Evolutionary conservation across 2,888 invertebrate species (phyloP).

Genomic region (Acleris literana): DNA sequence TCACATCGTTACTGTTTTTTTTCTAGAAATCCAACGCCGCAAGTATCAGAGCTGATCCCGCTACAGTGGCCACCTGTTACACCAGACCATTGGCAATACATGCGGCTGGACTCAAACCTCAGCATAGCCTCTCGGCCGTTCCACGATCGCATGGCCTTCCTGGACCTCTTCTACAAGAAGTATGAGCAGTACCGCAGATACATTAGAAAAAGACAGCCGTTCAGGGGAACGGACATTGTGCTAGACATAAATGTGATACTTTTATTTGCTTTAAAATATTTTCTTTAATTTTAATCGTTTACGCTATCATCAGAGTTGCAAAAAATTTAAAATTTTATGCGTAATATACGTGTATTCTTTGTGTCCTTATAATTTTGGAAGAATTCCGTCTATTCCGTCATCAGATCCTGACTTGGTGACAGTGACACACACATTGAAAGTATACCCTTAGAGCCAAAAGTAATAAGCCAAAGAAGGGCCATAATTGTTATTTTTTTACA

Average conservation of each 20-base stretch:
- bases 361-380: too few relatives aligned
- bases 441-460: too few relatives aligned
- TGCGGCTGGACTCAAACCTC: constrained; percentile 35
- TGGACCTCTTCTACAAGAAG: constrained; percentile 38
- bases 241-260: neutral
- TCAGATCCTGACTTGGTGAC: too few relatives aligned
- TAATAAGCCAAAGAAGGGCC: too few relatives aligned
- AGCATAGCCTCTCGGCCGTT: constrained; percentile 33
- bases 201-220: neutral
- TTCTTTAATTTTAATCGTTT: neutral
- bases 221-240: neutral
- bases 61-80: constrained; percentile 41
- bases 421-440: too few relatives aligned
- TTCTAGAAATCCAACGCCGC: constrained; percentile 56
- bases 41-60: constrained; percentile 49
- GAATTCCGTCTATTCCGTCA: too few relatives aligned
- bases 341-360: too few relatives aligned
- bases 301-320: neutral
- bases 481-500: too few relatives aligned
- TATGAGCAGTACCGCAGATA: constrained; percentile 15
- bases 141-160: constrained; percentile 37
- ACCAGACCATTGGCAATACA: constrained; percentile 31
- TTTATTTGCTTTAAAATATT: constrained; percentile 1
- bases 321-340: too few relatives aligned
- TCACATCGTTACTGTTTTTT: neutral